A percentile compares a stretch with the other conserved stretches of the same genome.
phyloP scores from a whole-genome alignment of 2,113 vertebrate species.

The Epinephelus cyanopodus region DNA sequence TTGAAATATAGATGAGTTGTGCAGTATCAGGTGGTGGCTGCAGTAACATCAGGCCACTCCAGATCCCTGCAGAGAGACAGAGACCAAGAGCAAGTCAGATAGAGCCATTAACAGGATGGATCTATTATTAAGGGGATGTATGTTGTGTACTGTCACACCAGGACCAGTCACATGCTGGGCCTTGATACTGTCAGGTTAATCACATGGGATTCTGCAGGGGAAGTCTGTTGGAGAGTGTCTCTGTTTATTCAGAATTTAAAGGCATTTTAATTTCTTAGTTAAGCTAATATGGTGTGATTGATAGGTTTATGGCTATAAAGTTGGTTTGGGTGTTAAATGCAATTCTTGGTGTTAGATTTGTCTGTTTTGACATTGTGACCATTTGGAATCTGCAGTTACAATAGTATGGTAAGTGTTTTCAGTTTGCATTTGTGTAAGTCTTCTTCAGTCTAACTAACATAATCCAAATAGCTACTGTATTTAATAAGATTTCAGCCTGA shows the following conservation, averaged over 20 bases:
- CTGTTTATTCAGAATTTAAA: neutral
- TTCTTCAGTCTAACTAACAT: neutral
- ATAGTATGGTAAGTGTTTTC: neutral
- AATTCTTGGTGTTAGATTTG: neutral
- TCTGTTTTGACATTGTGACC: neutral
- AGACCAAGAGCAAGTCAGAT: conserved; percentile 24
- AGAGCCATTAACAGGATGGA: conserved; percentile 44
- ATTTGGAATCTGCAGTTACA: neutral
- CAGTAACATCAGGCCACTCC: conserved; percentile 40
- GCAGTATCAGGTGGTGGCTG: conserved; percentile 48
- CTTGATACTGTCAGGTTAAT: conserved; percentile 21
- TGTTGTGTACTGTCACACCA: conserved; percentile 13
- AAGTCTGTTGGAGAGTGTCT: neutral
- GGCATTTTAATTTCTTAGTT: neutral
- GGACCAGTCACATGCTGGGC: conserved; percentile 15
- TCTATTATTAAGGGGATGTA: conserved; percentile 48
- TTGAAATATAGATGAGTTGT: conserved; percentile 65
- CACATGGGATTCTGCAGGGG: neutral
- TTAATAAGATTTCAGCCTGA: neutral
- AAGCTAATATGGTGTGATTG: neutral
- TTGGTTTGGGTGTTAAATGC: neutral
- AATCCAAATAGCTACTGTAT: neutral
- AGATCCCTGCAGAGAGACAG: conserved; percentile 44
- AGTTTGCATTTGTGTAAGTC: neutral
- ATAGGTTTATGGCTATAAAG: neutral